phyloP scores from a whole-genome alignment of 2,797 vertebrate species.

The Coluber constrictor region DNA sequence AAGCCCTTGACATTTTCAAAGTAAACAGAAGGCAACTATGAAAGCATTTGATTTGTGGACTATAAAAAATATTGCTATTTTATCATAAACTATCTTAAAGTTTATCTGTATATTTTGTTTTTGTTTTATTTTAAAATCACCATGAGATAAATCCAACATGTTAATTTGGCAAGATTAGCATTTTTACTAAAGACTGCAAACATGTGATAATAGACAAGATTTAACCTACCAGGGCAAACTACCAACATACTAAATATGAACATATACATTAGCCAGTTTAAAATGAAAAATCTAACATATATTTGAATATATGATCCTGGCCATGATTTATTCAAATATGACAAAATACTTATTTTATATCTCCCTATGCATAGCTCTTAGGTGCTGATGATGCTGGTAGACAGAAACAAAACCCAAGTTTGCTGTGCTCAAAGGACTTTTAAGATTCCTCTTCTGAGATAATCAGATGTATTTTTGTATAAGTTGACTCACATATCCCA shows the following conservation, averaged over 20 bases:
- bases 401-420: not conserved
- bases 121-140: not conserved
- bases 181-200: not conserved
- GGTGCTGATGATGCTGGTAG: not conserved
- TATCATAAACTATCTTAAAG: constrained; percentile 23
- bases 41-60: constrained; percentile 43
- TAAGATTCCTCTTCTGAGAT: not conserved
- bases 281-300: not conserved
- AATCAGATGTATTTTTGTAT: not conserved
- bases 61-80: not conserved
- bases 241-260: not conserved
- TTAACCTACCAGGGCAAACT: not conserved
- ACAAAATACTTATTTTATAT: not conserved
- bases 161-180: not conserved
- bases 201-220: not conserved
- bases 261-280: not conserved
- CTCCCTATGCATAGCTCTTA: not conserved
- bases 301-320: not conserved
- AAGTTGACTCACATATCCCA: not conserved
- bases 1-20: constrained; percentile 18
- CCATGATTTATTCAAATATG: not conserved
- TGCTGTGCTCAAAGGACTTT: not conserved
- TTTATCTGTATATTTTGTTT: not conserved
- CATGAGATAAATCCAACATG: not conserved
- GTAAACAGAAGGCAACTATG: not conserved